phyloP scores from a whole-genome alignment of 2,888 invertebrate species.

The Xestia rhomboidea region DNA sequence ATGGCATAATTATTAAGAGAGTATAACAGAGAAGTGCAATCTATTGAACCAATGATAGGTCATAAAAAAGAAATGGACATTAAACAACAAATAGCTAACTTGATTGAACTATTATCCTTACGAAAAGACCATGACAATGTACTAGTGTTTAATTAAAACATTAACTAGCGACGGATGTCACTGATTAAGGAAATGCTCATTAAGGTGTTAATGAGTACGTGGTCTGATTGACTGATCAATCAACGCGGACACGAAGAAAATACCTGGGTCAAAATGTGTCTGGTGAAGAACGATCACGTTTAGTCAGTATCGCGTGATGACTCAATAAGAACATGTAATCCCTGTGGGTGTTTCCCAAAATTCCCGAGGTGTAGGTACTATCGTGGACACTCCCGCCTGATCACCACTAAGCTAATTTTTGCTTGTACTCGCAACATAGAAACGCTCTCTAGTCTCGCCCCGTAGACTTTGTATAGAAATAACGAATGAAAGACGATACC shows the following conservation, averaged over 20 bases:
- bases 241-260: constrained; percentile 48
- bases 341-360: no score
- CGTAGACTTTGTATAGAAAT: no score
- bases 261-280: constrained; percentile 17
- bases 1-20: not conserved
- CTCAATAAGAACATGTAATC: no score
- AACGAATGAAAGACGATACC: no score
- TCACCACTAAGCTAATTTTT: no score
- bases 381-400: no score
- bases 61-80: not conserved
- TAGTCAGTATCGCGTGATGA: not conserved
- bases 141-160: constrained; percentile 39
- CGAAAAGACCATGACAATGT: constrained; percentile 20
- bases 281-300: not conserved
- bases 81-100: not conserved
- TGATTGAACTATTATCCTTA: constrained; percentile 20
- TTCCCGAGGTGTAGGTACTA: no score
- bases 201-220: constrained; percentile 50
- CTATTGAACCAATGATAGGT: no score
- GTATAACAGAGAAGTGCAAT: not conserved
- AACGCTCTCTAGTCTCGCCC: no score
- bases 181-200: constrained; percentile 49
- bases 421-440: no score
- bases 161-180: constrained; percentile 34
- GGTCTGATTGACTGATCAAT: constrained; percentile 39